Percentiles rank a stretch among this genome's conserved stretches.
Evolutionary conservation across 2,888 invertebrate genomes (phyloP).

Genomic region (Drosophila recens): DNA sequence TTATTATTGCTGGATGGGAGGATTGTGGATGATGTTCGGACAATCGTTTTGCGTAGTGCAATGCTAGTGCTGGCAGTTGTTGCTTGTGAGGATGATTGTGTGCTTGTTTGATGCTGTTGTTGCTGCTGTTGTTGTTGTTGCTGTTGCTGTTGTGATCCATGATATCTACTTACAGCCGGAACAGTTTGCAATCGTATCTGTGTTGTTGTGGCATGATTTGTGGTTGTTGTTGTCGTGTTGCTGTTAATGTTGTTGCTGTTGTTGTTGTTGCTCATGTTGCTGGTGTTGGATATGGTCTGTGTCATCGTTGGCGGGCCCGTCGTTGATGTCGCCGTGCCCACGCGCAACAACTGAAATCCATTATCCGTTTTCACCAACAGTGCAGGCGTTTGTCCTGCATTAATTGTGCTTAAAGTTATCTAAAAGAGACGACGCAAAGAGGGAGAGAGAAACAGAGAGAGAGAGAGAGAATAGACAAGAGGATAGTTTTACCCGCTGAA

Average conservation of each 20-base stretch:
- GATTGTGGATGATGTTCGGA: conserved; percentile 83
- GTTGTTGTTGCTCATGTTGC: conserved; percentile 61
- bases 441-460: conserved; percentile 52
- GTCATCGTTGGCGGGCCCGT: conserved; percentile 86
- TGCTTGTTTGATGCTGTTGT: conserved; percentile 63
- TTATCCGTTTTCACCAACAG: conserved; percentile 98
- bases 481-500: conserved; percentile 37
- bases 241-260: conserved; percentile 60
- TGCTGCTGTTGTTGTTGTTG: conserved; percentile 62
- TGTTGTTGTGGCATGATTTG: conserved; percentile 87
- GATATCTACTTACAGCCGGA: conserved; percentile 93
- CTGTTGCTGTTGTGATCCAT: conserved; percentile 87
- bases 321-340: conserved; percentile 91
- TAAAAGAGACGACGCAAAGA: conserved; percentile 85
- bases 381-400: conserved; percentile 94
- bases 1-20: conserved; percentile 76
- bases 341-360: conserved; percentile 96
- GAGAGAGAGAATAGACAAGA: conserved; percentile 49
- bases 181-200: conserved; percentile 94
- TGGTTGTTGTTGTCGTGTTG: conserved; percentile 71
- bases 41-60: conserved; percentile 88
- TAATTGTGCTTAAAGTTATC: conserved; percentile 95
- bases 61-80: conserved; percentile 84
- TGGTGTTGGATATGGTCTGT: conserved; percentile 85
- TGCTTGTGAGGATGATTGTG: conserved; percentile 70